These are phyloP conservation scores for Lepus americanus DNA, from an alignment of 2,113 vertebrate genomes.

Conservation along the genomic window DNA sequence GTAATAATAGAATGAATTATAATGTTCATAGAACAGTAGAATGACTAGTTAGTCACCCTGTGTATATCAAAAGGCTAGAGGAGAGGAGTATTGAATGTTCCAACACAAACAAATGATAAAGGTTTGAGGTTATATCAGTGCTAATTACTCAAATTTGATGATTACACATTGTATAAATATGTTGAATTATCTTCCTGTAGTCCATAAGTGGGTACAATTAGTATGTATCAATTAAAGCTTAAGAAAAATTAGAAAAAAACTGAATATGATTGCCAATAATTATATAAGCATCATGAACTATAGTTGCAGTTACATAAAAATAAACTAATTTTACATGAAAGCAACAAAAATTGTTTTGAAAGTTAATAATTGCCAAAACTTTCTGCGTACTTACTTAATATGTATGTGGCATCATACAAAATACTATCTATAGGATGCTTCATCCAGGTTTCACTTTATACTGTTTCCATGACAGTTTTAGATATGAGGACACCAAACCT, in stretches of 20 bases:
- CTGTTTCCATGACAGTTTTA: not conserved
- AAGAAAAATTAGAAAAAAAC: slow-evolving; percentile 8
- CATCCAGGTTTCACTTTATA: not conserved
- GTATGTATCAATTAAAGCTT: too few species aligned
- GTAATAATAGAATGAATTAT: too few species aligned
- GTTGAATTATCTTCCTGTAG: too few species aligned
- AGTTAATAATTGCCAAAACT: not conserved
- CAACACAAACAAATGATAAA: too few species aligned
- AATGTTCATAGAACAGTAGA: too few species aligned
- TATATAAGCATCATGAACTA: not conserved
- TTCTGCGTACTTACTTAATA: not conserved
- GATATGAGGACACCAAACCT: not conserved
- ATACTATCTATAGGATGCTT: not conserved
- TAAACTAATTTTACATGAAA: not conserved
- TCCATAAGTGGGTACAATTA: too few species aligned
- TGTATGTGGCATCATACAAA: not conserved
- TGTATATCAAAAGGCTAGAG: too few species aligned
- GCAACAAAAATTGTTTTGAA: not conserved
- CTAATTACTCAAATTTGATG: too few species aligned
- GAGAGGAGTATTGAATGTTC: not conserved
- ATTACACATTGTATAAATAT: too few species aligned
- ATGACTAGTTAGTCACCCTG: too few species aligned
- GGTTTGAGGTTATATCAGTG: too few species aligned
- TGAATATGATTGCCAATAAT: not conserved
- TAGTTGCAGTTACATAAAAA: not conserved